A percentile compares a stretch with the other conserved stretches of the same genome.
Evolutionary conservation across 2,888 invertebrate species (phyloP).

Genomic region (Xestia xanthographa): DNA sequence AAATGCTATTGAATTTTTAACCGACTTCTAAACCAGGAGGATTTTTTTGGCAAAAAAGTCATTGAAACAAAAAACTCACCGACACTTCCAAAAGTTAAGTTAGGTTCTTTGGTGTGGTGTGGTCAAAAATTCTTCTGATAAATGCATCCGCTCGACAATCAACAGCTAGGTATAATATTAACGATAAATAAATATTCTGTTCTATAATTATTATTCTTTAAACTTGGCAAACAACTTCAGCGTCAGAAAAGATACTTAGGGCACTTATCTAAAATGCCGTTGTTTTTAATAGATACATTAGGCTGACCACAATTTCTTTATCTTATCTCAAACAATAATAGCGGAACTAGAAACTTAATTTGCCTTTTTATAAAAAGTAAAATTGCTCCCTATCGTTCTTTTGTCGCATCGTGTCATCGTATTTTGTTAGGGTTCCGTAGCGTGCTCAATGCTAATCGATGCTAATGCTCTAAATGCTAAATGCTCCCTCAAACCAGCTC

Average conservation of each 20-base stretch:
- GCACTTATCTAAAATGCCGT: constrained; percentile 17
- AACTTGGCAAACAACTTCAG: neutral
- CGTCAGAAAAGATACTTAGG: neutral
- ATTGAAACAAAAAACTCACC: too few species aligned
- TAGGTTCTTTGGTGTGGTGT: too few species aligned
- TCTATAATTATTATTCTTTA: neutral
- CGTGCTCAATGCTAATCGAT: too few species aligned
- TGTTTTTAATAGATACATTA: constrained; percentile 38
- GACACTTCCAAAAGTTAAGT: too few species aligned
- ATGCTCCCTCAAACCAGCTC: too few species aligned
- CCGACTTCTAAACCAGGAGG: too few species aligned
- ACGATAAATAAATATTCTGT: neutral
- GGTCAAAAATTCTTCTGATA: neutral
- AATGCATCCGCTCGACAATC: neutral
- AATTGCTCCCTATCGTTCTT: constrained; percentile 14
- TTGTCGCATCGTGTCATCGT: constrained; percentile 6
- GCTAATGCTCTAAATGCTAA: too few species aligned
- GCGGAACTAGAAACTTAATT: constrained; percentile 38
- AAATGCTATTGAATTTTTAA: neutral
- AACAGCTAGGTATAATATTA: neutral
- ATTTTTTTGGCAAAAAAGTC: neutral
- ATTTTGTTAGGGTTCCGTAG: constrained; percentile 18
- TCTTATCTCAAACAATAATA: constrained; percentile 34
- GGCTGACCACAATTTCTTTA: constrained; percentile 43
- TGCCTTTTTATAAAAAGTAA: constrained; percentile 13